These are phyloP conservation scores for Psittacus erithacus DNA, from an alignment of 2,113 vertebrate genomes.

Conservation along the genomic window DNA sequence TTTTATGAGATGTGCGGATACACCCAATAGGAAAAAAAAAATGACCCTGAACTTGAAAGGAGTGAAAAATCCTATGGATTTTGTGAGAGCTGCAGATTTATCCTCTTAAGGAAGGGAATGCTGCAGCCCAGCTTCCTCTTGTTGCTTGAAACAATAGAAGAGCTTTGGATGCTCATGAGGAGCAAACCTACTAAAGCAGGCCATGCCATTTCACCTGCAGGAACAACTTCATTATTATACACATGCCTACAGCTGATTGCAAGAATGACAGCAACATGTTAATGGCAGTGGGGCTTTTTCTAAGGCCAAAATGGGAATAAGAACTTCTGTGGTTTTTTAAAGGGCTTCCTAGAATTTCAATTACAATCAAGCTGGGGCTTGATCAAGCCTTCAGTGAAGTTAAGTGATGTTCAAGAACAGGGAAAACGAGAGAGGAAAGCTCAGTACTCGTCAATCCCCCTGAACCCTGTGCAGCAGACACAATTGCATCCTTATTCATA, in stretches of 20 bases:
- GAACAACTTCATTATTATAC: not conserved
- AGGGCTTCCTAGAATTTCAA: not conserved
- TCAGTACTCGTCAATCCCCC: not conserved
- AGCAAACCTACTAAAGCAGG: not conserved
- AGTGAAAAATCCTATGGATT: slow-evolving; percentile 37
- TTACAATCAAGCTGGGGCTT: not conserved
- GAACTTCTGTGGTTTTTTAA: rapidly evolving
- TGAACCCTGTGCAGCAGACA: not conserved
- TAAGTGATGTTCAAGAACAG: not conserved
- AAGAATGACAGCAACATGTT: not conserved
- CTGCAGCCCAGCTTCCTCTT: not conserved
- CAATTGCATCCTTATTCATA: not conserved
- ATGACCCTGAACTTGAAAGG: slow-evolving; percentile 23
- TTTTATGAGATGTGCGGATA: slow-evolving; percentile 22
- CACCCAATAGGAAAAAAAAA: not conserved
- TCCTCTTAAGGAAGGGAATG: not conserved
- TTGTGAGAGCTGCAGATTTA: not conserved
- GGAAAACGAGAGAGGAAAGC: not conserved
- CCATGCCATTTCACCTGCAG: not conserved
- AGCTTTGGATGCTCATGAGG: not conserved
- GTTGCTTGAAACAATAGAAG: not conserved
- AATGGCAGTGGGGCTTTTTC: not conserved
- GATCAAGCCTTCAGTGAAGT: not conserved
- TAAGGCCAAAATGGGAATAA: not conserved
- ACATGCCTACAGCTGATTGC: not conserved